Conservation (phyloP, 1,140 invertebrate genomes). For the Brachionus calyciflorus region DNA sequence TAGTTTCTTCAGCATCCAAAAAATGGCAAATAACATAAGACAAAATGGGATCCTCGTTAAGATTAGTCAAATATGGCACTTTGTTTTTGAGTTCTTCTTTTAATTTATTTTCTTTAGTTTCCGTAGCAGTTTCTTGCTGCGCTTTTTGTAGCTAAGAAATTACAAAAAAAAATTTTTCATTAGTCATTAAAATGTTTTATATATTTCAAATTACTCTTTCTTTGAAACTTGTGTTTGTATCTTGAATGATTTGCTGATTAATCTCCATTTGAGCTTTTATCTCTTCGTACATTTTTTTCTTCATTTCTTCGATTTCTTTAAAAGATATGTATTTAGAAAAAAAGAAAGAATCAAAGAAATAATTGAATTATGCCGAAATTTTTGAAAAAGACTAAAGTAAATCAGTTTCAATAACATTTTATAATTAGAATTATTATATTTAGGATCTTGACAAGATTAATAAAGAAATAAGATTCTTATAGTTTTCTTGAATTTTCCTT, state of each 20-base stretch:
- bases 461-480: no score
- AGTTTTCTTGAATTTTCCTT: no score
- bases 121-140: constrained; percentile 51
- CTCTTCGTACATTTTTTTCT: constrained; percentile 59
- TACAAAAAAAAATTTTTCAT: no score
- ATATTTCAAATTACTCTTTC: neutral
- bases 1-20: constrained; percentile 52
- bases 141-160: constrained; percentile 48
- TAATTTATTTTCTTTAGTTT: constrained; percentile 53
- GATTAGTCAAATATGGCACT: constrained; percentile 56
- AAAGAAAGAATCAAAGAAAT: no score
- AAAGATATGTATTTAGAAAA: neutral
- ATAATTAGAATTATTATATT: no score
- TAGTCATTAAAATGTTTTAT: neutral
- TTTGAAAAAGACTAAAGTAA: neutral
- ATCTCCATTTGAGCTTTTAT: constrained; percentile 58
- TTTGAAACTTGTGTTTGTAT: constrained; percentile 48
- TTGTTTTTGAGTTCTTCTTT: constrained; percentile 50
- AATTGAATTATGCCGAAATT: neutral
- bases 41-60: constrained; percentile 61
- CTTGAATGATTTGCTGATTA: constrained; percentile 55
- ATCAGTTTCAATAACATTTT: no score
- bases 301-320: constrained; percentile 56
- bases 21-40: constrained; percentile 60
- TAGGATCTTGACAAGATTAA: no score